These are phyloP conservation scores for Tragulus kanchil DNA, from an alignment of 2,113 vertebrate genomes.

Conservation along the genomic window DNA sequence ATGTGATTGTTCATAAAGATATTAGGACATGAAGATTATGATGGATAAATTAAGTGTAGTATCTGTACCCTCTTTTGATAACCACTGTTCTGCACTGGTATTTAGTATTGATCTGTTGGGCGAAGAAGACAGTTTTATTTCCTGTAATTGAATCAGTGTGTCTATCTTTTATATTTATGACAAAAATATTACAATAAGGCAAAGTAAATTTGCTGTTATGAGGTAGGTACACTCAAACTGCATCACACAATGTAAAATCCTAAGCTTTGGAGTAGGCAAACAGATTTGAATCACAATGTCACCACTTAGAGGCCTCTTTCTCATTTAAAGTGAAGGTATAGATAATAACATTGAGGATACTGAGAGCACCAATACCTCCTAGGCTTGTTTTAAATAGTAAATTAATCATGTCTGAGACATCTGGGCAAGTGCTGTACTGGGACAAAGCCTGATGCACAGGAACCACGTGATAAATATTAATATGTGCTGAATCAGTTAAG, in stretches of 20 bases:
- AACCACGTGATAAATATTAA: not conserved
- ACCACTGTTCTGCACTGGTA: not conserved
- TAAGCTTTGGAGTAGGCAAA: not conserved
- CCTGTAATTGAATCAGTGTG: not conserved
- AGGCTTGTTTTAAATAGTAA: not conserved
- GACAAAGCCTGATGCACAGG: not conserved
- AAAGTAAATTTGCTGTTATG: constrained; percentile 21
- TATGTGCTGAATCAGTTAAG: not conserved
- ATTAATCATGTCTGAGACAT: not conserved
- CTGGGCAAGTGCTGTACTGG: not conserved
- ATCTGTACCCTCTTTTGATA: not conserved
- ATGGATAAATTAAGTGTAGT: not conserved
- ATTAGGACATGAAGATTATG: not conserved
- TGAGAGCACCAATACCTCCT: not conserved
- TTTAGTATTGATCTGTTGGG: not conserved
- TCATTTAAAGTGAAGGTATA: not conserved
- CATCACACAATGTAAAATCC: not conserved
- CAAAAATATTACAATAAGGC: not conserved
- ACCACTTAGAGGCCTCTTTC: not conserved
- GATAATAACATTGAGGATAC: not conserved
- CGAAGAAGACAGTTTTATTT: not conserved
- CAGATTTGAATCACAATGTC: not conserved
- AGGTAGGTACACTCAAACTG: not conserved
- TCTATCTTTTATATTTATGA: not conserved
- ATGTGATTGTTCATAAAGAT: not conserved